Evolutionary conservation across 2,888 invertebrate species (phyloP), one percentile per base, ranked within the genome.

Genomic region (Eupithecia vulgata): DNA sequence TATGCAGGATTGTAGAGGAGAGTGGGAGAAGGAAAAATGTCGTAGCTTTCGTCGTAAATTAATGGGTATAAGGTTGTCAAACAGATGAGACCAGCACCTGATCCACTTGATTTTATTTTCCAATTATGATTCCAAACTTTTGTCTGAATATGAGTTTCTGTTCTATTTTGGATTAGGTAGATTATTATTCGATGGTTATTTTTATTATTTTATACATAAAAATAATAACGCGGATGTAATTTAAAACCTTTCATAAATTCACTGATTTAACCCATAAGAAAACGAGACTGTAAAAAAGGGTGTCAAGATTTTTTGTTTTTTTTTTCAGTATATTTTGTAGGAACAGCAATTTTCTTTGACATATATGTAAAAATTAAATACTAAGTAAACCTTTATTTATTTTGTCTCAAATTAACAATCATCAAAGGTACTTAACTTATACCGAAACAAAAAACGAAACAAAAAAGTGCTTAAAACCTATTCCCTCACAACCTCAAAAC

Each of bases 91-190:
- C 86, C 80, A 80, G 87, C 94, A 94, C 93, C 94, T 93, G 93
- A 92, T 91, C 88, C 86, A 74, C 80, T 87, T 90, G 90, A 91
- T 92, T 91, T 91, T 92, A 90, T 92, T 91, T 91, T 91, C 86
- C 91, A 93, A 92, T 85, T 85, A 80, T 78, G 72, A 78, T 76
- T 65, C 59, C 48, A 70, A 74, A 76, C 37, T 71, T 77, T 75
- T 71, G 67, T 67, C 65, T 73, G 66, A 71, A 64, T 76, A 45
- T 57, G 71, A 72, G 62, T 74, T 74, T 72, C 70, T 57, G 30
- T 35, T 61, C 68, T 65, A 40, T 62, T 5, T 35, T 64, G 15
- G 64, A 64, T 35, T 37, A 17, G 8, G 37, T n/a, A 17, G 17
- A 62, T 40, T 64, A 21, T 15, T 30, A 30, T 30, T 15, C 15